A percentile compares a stretch with the other conserved stretches of the same genome.
Evolutionary conservation across 2,113 vertebrate species (phyloP).

Genomic region (Oceanites oceanicus): DNA sequence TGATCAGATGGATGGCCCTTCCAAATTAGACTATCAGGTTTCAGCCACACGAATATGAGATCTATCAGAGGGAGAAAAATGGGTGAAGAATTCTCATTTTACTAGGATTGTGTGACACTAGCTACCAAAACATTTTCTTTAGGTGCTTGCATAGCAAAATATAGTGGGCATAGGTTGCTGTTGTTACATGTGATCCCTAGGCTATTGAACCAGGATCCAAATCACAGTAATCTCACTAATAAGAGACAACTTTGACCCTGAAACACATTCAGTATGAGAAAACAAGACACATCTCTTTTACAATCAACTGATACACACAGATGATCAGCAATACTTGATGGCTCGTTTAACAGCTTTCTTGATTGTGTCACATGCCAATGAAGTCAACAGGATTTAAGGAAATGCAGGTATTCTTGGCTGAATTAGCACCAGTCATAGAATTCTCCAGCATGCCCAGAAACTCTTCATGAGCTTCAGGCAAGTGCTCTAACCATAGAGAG

Average conservation of each 20-base stretch:
- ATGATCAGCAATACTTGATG: not conserved
- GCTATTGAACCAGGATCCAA: not conserved
- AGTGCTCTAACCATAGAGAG: too few relatives aligned
- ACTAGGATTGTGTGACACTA: not conserved
- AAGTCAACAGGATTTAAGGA: not conserved
- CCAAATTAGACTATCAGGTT: not conserved
- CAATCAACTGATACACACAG: not conserved
- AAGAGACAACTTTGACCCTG: not conserved
- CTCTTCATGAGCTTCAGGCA: not conserved
- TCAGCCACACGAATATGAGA: not conserved
- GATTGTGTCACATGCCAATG: not conserved
- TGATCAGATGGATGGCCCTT: not conserved
- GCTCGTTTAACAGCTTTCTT: not conserved
- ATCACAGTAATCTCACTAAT: not conserved
- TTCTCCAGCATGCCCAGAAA: not conserved
- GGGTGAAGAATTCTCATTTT: not conserved
- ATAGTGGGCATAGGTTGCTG: not conserved
- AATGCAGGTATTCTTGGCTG: not conserved
- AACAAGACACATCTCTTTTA: not conserved
- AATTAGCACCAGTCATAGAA: not conserved
- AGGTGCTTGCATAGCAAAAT: not conserved
- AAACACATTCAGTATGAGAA: not conserved
- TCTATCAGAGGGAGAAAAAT: not conserved
- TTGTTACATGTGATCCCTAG: not conserved
- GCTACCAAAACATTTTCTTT: not conserved